Conservation (phyloP, 2,888 invertebrate genomes). For the Cryptops parisi region DNA sequence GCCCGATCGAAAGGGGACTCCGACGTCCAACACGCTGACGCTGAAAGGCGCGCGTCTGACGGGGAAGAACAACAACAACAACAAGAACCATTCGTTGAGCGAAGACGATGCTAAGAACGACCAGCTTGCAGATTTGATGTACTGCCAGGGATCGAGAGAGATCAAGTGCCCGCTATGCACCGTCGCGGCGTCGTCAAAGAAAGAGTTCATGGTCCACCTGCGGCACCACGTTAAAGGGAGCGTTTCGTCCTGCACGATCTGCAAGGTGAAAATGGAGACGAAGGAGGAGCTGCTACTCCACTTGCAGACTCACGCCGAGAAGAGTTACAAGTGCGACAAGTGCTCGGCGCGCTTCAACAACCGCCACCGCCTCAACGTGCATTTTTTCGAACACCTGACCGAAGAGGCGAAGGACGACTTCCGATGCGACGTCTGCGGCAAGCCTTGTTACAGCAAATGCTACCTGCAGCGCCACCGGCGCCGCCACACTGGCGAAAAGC, state of each 20-base stretch:
- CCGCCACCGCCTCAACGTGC: conserved; percentile 9
- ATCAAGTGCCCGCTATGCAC: conserved; percentile 11
- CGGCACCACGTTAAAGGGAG: neutral
- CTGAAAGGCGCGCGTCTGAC: neutral
- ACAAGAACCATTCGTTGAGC: neutral
- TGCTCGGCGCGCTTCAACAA: conserved; percentile 6
- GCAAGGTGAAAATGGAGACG: conserved; percentile 4
- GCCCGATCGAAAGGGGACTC: conserved; percentile 7
- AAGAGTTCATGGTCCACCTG: conserved; percentile 7
- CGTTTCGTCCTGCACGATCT: neutral
- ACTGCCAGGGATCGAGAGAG: conserved; percentile 3
- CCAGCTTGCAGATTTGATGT: neutral
- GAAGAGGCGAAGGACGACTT: conserved; percentile 13
- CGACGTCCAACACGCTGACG: conserved; percentile 8
- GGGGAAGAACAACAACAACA: neutral
- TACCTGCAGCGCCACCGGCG: conserved; percentile 11
- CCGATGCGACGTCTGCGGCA: conserved; percentile 10
- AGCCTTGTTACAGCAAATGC: conserved; percentile 11
- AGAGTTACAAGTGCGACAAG: conserved; percentile 11
- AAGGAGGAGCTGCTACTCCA: conserved; percentile 2
- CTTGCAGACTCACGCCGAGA: conserved; percentile 11
- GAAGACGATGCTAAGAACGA: neutral
- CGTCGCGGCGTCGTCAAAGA: neutral
- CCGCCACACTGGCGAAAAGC: conserved; percentile 10
- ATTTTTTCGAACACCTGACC: conserved; percentile 11